phyloP scores from a whole-genome alignment of 2,888 invertebrate species.

The Dryocosmus kuriphilus region DNA sequence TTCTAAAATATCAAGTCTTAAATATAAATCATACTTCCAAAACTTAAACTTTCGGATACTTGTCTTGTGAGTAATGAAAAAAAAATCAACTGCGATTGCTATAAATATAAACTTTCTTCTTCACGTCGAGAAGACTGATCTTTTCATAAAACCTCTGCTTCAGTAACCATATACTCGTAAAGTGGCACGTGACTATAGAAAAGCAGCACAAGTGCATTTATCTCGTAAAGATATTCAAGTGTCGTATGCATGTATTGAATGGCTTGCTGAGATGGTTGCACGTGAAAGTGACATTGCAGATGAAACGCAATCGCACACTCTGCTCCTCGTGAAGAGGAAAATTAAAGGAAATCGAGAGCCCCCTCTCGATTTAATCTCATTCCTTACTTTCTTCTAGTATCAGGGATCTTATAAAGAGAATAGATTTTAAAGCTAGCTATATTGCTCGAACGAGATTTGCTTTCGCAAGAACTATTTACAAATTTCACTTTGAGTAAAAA shows the following conservation, averaged over 20 bases:
- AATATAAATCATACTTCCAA: too few relatives aligned
- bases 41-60: too few relatives aligned
- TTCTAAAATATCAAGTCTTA: too few relatives aligned
- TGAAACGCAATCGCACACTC: not conserved
- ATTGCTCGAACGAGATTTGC: not conserved
- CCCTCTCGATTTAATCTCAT: slow-evolving; percentile 1
- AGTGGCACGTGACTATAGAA: not conserved
- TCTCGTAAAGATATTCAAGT: not conserved
- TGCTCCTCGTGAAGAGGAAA: not conserved
- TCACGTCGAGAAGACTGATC: not conserved
- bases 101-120: not conserved
- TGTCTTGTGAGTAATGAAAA: not conserved
- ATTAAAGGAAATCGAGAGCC: not conserved
- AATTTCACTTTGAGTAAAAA: not conserved
- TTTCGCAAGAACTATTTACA: not conserved
- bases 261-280: not conserved
- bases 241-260: not conserved
- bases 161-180: not conserved
- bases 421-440: not conserved
- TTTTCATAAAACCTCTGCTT: not conserved
- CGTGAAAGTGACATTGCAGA: not conserved
- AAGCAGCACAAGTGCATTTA: not conserved
- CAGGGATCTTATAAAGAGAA: not conserved
- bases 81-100: not conserved
- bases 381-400: not conserved